These are phyloP conservation scores for Deroplatys truncata DNA, from an alignment of 2,888 invertebrate species.

Conservation along the genomic window DNA sequence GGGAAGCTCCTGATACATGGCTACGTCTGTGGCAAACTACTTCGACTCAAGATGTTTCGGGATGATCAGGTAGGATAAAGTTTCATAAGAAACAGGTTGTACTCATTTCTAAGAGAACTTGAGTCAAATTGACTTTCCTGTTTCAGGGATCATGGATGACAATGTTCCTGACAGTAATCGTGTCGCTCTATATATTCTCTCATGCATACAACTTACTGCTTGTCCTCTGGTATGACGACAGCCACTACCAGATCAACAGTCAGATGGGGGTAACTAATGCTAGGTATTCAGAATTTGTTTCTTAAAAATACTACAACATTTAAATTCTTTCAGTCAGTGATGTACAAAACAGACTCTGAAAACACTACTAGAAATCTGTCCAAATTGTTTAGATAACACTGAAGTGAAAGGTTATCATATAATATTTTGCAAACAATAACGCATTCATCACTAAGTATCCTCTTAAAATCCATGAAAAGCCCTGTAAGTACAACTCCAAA, in stretches of 20 bases:
- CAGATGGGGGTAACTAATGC: slow-evolving; percentile 47
- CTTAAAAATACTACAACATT: not conserved
- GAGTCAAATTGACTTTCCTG: not conserved
- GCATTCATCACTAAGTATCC: too few species aligned
- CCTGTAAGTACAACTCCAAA: too few species aligned
- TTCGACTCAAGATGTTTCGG: slow-evolving; percentile 48
- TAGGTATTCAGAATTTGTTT: slow-evolving; percentile 31
- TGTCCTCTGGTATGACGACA: slow-evolving; percentile 40
- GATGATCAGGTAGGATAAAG: slow-evolving; percentile 40
- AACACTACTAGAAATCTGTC: too few species aligned
- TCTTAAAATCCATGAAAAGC: too few species aligned
- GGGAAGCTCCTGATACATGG: slow-evolving; percentile 48
- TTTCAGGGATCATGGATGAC: slow-evolving; percentile 49
- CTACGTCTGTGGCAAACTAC: slow-evolving; percentile 42
- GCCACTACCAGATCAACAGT: slow-evolving; percentile 43
- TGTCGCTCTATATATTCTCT: slow-evolving; percentile 47
- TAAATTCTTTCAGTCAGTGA: slow-evolving; percentile 29
- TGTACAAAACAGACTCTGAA: too few species aligned
- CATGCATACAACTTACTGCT: slow-evolving; percentile 47
- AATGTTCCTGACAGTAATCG: slow-evolving; percentile 47
- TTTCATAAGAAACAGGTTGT: not conserved
- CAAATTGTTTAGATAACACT: too few species aligned
- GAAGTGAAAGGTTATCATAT: too few species aligned
- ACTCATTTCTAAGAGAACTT: not conserved
- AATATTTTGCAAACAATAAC: too few species aligned